Conservation (phyloP, 2,113 vertebrate genomes). For the Platycercus adscitus region DNA sequence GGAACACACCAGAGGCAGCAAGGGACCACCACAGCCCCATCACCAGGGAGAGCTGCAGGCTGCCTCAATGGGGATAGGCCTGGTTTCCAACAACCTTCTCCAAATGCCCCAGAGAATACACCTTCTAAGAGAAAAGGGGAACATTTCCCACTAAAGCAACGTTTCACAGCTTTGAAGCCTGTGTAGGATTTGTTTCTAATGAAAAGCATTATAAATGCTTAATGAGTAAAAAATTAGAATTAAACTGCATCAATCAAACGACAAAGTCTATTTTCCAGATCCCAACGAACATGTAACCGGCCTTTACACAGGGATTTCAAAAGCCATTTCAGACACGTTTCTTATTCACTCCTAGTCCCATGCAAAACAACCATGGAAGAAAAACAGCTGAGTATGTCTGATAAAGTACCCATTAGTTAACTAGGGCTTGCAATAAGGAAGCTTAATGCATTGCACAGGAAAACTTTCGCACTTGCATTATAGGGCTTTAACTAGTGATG, state of each 20-base stretch:
- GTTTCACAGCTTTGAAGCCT: not conserved
- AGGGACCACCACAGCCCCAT: rapidly evolving
- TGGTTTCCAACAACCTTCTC: not conserved
- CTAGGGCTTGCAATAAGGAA: conserved; percentile 43
- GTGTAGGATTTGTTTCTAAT: not conserved
- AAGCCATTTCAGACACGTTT: not conserved
- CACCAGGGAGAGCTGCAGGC: not conserved
- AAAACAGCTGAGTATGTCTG: conserved; percentile 37
- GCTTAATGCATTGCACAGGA: conserved; percentile 48
- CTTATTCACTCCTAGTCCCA: conserved; percentile 11
- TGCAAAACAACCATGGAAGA: conserved; percentile 8
- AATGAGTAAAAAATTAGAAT: not conserved
- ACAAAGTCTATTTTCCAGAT: conserved; percentile 56
- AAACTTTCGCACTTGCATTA: conserved; percentile 46
- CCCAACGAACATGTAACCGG: conserved; percentile 46
- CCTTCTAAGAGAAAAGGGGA: not conserved
- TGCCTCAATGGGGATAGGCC: not conserved
- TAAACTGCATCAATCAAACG: not conserved
- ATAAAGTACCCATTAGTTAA: conserved; percentile 59
- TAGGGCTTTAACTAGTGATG: not conserved
- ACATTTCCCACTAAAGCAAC: not conserved
- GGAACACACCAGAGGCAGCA: not conserved
- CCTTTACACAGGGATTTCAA: conserved; percentile 34
- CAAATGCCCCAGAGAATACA: not conserved
- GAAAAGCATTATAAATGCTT: not conserved